Evolutionary conservation across 2,888 invertebrate genomes (phyloP).

Genomic region (Amphipoea lucens): DNA sequence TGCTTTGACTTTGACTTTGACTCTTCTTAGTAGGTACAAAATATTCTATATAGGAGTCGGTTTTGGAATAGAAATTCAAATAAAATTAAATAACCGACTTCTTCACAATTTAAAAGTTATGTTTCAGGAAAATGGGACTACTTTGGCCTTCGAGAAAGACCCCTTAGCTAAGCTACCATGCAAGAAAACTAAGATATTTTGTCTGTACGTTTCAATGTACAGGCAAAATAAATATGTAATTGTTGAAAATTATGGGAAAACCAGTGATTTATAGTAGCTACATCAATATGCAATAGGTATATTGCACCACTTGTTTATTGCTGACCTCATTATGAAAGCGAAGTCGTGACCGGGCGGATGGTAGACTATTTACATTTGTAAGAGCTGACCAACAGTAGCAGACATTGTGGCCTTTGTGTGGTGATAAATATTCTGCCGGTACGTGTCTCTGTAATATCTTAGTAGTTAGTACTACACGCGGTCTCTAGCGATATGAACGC

Average conservation of each 20-base stretch:
- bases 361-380: slow-evolving; percentile 53
- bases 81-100: neutral
- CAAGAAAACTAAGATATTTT: neutral
- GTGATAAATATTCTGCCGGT: slow-evolving; percentile 38
- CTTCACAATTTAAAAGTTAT: neutral
- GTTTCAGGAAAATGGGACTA: slow-evolving; percentile 7
- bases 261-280: slow-evolving; percentile 4
- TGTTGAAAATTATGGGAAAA: neutral
- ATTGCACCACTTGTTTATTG: slow-evolving; percentile 31
- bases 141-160: neutral
- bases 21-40: neutral
- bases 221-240: too few relatives aligned
- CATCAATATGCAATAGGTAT: slow-evolving; percentile 33
- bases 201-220: neutral
- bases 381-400: slow-evolving; percentile 19
- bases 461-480: slow-evolving; percentile 35
- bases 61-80: slow-evolving; percentile 1
- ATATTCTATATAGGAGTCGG: too few relatives aligned
- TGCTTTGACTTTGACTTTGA: too few relatives aligned
- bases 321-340: slow-evolving; percentile 36
- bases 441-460: slow-evolving; percentile 14
- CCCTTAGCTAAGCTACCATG: neutral
- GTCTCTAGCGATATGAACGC: slow-evolving; percentile 16
- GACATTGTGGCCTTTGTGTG: slow-evolving; percentile 37
- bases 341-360: slow-evolving; percentile 45